These are phyloP conservation scores for Chauna torquata DNA, from an alignment of 2,113 vertebrate species.

Conservation along the genomic window DNA sequence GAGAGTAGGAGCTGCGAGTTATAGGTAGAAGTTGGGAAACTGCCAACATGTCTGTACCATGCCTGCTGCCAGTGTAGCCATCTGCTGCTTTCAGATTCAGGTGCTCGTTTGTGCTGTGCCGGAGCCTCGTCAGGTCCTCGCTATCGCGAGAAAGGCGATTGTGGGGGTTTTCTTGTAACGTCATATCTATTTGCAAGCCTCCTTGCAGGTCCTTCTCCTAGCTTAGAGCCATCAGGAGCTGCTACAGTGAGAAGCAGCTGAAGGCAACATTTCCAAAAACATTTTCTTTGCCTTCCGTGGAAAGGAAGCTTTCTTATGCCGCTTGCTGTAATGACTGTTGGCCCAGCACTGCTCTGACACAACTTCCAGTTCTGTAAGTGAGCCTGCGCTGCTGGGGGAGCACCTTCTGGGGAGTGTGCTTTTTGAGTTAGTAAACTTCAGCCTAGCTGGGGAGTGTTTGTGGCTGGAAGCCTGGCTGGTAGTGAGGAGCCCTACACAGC, in stretches of 20 bases:
- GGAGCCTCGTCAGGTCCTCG: fast-evolving
- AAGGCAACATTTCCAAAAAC: not conserved
- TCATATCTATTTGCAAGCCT: not conserved
- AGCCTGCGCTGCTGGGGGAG: not conserved
- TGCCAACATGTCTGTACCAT: not conserved
- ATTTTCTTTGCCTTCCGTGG: not conserved
- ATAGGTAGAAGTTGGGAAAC: not conserved
- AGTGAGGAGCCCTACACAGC: not conserved
- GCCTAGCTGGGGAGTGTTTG: not conserved
- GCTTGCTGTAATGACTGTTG: not conserved
- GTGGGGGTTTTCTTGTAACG: not conserved
- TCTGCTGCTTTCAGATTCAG: not conserved
- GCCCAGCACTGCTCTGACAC: not conserved
- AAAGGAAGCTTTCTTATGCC: not conserved
- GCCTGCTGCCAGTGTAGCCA: not conserved
- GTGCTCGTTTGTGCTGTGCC: not conserved
- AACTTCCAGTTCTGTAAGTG: not conserved
- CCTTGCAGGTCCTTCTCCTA: not conserved
- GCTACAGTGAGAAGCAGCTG: not conserved
- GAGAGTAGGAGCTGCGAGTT: not conserved
- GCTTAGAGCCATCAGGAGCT: not conserved
- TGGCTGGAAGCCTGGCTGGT: not conserved
- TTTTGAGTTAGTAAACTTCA: not conserved
- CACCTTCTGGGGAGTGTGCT: not conserved
- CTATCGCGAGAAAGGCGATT: not conserved